Conservation (phyloP, 2,888 invertebrate genomes). For the Tetrapedia diversipes region DNA sequence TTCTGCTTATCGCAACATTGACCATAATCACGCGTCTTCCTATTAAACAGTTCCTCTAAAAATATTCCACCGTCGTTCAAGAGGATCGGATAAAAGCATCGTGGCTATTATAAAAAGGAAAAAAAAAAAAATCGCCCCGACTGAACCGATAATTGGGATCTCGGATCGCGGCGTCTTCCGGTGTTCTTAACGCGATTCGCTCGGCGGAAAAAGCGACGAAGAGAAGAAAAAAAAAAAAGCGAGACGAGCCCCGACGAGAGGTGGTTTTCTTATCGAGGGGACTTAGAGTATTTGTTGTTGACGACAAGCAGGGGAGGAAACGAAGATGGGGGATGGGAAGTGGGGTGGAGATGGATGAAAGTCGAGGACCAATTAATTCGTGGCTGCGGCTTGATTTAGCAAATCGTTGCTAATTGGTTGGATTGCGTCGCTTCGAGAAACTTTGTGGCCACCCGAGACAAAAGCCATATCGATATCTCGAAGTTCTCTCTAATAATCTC, state of each 20-base stretch:
- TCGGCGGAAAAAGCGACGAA: neutral
- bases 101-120: neutral
- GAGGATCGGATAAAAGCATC: neutral
- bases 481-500: conserved; percentile 61
- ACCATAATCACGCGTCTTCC: no score
- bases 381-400: conserved; percentile 67
- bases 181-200: conserved; percentile 42
- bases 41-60: no score
- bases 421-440: conserved; percentile 67
- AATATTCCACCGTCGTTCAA: no score
- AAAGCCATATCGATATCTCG: conserved; percentile 61
- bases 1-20: no score
- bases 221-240: neutral
- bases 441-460: conserved; percentile 64
- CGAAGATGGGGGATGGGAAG: neutral
- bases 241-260: conserved; percentile 29
- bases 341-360: conserved; percentile 44
- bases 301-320: conserved; percentile 22
- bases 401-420: conserved; percentile 70
- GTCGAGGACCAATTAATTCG: conserved; percentile 71
- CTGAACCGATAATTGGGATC: conserved; percentile 45
- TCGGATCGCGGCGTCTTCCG: conserved; percentile 39
- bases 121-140: conserved; percentile 11
- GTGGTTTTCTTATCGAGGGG: conserved; percentile 48
- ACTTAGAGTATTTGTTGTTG: conserved; percentile 61